Conservation (phyloP, 1,140 invertebrate genomes). For the Anastrepha ludens region DNA sequence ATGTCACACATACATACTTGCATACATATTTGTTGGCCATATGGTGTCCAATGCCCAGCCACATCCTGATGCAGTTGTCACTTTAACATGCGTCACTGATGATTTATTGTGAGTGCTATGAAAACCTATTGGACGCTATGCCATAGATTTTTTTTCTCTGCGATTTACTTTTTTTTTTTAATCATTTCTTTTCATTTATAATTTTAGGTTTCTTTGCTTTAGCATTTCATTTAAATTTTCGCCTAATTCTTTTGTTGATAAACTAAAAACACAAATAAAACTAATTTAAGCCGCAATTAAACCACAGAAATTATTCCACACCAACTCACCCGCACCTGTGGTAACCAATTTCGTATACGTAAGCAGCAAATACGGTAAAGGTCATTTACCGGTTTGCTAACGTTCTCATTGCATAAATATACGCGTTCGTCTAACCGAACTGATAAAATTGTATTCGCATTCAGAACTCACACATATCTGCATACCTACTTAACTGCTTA, state of each 20-base stretch:
- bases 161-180: not conserved
- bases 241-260: not conserved
- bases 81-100: conserved; percentile 39
- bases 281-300: not conserved
- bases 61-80: not conserved
- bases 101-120: not conserved
- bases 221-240: not conserved
- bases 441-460: conserved; percentile 20
- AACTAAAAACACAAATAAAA: not conserved
- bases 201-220: not conserved
- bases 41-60: not conserved
- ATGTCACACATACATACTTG: not conserved
- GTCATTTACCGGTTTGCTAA: conserved; percentile 51
- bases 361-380: conserved; percentile 45
- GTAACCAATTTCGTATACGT: not conserved
- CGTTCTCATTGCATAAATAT: conserved; percentile 53
- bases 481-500: not conserved
- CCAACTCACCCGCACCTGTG: not conserved
- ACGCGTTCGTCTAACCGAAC: not conserved
- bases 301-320: not conserved
- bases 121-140: not conserved
- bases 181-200: not conserved
- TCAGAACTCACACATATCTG: too few species aligned
- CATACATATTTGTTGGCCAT: not conserved
- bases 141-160: not conserved